Percentiles rank a stretch among this genome's conserved stretches.
These are phyloP conservation scores for Hipparchia sbordonii DNA, from an alignment of 2,888 invertebrate genomes.

Conservation along the genomic window DNA sequence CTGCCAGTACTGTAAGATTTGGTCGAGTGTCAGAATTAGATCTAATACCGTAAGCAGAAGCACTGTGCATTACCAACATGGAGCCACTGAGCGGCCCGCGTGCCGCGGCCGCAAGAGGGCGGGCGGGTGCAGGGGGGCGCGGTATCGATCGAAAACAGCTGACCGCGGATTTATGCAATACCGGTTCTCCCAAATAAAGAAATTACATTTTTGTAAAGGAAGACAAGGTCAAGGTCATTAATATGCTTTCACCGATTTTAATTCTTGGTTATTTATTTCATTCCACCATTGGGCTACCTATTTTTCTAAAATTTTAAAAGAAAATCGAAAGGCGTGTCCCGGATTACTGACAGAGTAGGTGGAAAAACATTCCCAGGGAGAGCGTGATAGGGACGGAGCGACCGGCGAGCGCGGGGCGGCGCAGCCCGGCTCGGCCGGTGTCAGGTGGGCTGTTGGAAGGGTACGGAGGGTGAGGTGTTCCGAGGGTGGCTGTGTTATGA, in stretches of 20 bases:
- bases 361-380: not conserved
- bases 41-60: not conserved
- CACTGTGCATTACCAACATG: not conserved
- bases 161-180: not conserved
- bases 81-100: too few relatives aligned
- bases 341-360: not conserved
- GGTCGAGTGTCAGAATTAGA: too few relatives aligned
- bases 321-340: not conserved
- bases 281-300: not conserved
- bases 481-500: not conserved
- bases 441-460: not conserved
- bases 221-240: too few relatives aligned
- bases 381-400: not conserved
- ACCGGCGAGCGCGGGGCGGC: not conserved
- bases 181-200: not conserved
- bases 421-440: not conserved
- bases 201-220: too few relatives aligned
- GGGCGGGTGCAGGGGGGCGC: not conserved
- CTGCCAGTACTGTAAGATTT: too few relatives aligned
- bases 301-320: not conserved
- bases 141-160: slow-evolving; percentile 1
- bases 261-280: not conserved
- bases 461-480: not conserved
- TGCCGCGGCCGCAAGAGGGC: not conserved
- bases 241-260: not conserved